Conservation (phyloP, 2,797 vertebrate genomes). For the Halcyon smyrnensis region DNA sequence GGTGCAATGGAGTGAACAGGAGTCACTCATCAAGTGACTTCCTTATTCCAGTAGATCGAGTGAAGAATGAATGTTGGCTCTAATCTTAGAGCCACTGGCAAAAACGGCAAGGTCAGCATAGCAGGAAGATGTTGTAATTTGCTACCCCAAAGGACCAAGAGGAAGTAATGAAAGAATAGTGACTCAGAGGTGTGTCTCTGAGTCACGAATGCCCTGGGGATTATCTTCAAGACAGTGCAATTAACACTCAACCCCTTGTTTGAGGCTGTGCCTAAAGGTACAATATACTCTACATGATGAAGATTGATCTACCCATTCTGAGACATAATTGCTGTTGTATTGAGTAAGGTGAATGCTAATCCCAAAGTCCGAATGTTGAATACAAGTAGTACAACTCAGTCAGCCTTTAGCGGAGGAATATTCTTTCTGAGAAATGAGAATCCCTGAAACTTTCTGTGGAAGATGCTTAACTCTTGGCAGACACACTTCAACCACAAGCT, state of each 20-base stretch:
- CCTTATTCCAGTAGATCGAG: slow-evolving; percentile 2
- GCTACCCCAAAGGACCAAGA: slow-evolving; percentile 18
- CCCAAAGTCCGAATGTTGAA: neutral
- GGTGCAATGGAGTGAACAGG: neutral
- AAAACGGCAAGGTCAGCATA: slow-evolving; percentile 24
- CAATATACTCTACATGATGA: neutral
- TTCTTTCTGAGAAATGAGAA: neutral
- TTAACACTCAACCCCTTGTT: neutral
- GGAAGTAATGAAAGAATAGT: slow-evolving; percentile 23
- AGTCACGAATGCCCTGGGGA: neutral
- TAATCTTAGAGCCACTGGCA: neutral
- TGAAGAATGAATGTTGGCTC: neutral
- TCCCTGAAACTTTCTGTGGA: neutral
- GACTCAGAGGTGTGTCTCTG: slow-evolving; percentile 33
- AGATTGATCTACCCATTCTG: neutral
- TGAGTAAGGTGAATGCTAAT: neutral
- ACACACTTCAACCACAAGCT: neutral
- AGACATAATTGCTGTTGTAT: neutral
- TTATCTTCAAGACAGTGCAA: neutral
- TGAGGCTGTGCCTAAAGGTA: neutral
- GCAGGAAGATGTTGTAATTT: slow-evolving; percentile 36
- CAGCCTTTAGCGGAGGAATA: neutral
- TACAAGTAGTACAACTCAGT: neutral
- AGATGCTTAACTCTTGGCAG: neutral
- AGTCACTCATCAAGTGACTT: slow-evolving; percentile 31